Percentiles rank a stretch among this genome's conserved stretches.
phyloP scores from a whole-genome alignment of 2,797 vertebrate species.

The Phalloptychus januarius region DNA sequence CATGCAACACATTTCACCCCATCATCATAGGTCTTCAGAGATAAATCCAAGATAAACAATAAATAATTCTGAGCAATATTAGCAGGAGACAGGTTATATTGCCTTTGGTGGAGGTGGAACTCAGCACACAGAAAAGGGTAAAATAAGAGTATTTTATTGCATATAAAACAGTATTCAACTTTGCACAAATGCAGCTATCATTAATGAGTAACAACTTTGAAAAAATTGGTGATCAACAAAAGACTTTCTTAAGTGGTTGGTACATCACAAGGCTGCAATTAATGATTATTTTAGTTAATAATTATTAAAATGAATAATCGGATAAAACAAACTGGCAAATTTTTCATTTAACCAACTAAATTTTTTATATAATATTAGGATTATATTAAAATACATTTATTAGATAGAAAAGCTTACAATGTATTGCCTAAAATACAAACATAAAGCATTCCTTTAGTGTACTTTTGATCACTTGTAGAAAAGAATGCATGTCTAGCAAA shows the following conservation, averaged over 20 bases:
- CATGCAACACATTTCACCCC: constrained; percentile 4
- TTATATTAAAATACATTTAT: no score
- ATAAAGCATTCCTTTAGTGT: no score
- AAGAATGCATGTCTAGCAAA: no score
- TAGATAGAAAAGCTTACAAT: no score
- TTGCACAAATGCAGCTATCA: background rate
- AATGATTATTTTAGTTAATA: no score
- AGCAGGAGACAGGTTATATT: constrained; percentile 32
- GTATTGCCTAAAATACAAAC: no score
- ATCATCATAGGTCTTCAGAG: constrained; percentile 25
- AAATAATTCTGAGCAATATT: constrained; percentile 44
- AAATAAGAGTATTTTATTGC: constrained; percentile 2
- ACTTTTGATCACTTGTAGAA: no score
- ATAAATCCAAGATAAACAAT: constrained; percentile 45
- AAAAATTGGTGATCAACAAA: background rate
- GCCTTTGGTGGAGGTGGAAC: constrained; percentile 9
- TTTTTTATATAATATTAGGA: no score
- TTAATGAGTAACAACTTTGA: background rate
- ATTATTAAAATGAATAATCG: no score
- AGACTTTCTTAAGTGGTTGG: no score
- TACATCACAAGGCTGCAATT: background rate
- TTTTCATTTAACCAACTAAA: no score
- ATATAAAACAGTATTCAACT: constrained; percentile 8
- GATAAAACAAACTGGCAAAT: no score
- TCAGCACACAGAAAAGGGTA: background rate